These are phyloP conservation scores for Mixornis gularis DNA, from an alignment of 2,113 vertebrate genomes.

Conservation along the genomic window DNA sequence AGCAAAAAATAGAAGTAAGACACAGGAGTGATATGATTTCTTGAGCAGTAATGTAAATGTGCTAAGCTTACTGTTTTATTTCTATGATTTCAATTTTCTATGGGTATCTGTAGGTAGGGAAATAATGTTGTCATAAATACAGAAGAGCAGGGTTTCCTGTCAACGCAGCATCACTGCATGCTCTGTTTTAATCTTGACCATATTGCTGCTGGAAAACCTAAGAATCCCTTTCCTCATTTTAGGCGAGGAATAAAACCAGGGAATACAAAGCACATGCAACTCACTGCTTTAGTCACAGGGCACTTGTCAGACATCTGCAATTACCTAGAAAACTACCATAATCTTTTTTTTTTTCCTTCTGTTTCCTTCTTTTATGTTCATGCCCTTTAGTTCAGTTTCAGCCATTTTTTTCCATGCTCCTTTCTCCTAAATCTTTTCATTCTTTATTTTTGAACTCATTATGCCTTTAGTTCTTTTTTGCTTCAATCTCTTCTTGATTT, in stretches of 20 bases:
- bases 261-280: background rate
- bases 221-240: background rate
- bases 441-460: background rate
- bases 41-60: background rate
- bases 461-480: background rate
- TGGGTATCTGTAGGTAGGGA: background rate
- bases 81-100: background rate
- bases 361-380: background rate
- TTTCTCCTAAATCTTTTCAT: background rate
- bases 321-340: background rate
- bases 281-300: background rate
- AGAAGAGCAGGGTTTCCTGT: background rate
- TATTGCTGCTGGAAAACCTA: background rate
- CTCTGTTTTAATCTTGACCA: background rate
- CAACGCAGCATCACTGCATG: background rate
- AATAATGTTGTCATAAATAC: background rate
- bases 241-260: background rate
- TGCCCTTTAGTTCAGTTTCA: background rate
- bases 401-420: background rate
- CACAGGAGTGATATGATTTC: background rate
- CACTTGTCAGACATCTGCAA: background rate
- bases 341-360: background rate
- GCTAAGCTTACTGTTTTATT: background rate
- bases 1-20: background rate
- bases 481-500: background rate